These are phyloP conservation scores for Upupa epops DNA, from an alignment of 2,113 vertebrate genomes.

Conservation along the genomic window DNA sequence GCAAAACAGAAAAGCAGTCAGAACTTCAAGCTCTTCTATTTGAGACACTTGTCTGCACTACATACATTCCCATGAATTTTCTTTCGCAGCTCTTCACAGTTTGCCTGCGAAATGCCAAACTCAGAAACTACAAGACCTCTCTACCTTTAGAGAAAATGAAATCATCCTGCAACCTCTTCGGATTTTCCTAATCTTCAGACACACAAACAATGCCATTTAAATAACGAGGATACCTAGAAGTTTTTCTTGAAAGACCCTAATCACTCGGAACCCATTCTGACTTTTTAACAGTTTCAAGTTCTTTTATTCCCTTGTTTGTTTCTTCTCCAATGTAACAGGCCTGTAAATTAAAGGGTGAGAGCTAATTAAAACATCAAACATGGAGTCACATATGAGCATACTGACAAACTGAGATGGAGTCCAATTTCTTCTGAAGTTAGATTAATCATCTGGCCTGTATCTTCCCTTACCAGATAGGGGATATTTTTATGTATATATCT, in stretches of 20 bases:
- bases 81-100: background rate
- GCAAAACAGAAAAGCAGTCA: background rate
- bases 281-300: background rate
- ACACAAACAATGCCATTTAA: background rate
- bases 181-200: background rate
- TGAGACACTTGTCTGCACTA: background rate
- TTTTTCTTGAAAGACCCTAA: background rate
- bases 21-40: background rate
- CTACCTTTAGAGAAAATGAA: background rate
- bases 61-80: rapidly evolving
- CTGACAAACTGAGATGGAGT: background rate
- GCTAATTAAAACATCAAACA: background rate
- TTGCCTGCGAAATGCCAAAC: background rate
- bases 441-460: background rate
- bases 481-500: background rate
- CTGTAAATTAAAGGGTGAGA: background rate
- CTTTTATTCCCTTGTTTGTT: rapidly evolving
- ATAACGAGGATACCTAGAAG: background rate
- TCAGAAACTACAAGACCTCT: background rate
- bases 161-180: background rate
- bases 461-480: background rate
- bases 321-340: background rate
- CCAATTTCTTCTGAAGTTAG: background rate
- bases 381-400: background rate
- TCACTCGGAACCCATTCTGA: background rate